A percentile compares a stretch with the other conserved stretches of the same genome.
phyloP scores from a whole-genome alignment of 2,888 invertebrate genomes.

The Allygus modestus region DNA sequence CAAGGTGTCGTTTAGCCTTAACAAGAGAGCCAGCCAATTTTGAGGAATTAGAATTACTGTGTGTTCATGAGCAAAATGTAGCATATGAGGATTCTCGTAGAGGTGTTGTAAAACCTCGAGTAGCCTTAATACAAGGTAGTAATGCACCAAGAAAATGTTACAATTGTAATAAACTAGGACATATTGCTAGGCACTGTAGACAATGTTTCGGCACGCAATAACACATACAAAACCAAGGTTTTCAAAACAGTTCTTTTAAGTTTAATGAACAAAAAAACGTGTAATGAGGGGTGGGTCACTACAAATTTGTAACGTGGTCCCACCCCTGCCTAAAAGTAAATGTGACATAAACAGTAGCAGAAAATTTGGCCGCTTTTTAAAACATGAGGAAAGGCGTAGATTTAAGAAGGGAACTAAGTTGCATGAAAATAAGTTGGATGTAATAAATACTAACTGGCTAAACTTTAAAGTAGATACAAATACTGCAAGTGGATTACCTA shows the following conservation, averaged over 20 bases:
- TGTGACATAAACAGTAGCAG: not conserved
- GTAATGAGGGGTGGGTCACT: not conserved
- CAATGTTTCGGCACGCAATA: not conserved
- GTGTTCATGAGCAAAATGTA: conserved; percentile 13
- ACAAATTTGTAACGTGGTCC: not conserved
- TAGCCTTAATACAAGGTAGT: not conserved
- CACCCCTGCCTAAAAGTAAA: not conserved
- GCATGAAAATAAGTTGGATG: not conserved
- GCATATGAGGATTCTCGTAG: conserved; percentile 16
- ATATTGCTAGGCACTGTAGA: not conserved
- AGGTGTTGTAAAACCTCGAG: not conserved
- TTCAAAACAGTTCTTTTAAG: not conserved
- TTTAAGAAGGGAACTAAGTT: not conserved
- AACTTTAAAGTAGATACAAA: not conserved
- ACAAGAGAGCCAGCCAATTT: not conserved
- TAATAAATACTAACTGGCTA: not conserved
- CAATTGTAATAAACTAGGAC: not conserved
- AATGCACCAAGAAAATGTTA: not conserved
- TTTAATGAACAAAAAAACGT: not conserved
- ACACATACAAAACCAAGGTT: not conserved
- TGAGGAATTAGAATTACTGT: conserved; percentile 8
- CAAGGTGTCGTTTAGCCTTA: not conserved
- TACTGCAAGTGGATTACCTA: not conserved
- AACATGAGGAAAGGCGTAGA: not conserved
- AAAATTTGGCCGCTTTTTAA: not conserved